Evolutionary conservation across 2,113 vertebrate genomes (phyloP).

Genomic region (Crotalus viridis): DNA sequence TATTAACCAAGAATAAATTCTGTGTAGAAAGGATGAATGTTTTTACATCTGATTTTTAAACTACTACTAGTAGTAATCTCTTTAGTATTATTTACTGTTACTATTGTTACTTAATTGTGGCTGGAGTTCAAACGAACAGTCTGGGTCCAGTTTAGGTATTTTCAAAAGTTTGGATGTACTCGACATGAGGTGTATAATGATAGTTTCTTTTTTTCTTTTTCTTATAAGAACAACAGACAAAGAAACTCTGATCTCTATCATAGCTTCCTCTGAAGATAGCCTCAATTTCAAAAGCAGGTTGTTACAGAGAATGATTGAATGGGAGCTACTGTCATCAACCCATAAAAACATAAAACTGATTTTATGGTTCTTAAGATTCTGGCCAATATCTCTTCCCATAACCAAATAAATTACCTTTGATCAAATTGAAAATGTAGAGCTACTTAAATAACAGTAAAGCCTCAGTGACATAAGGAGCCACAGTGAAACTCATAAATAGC

Average conservation of each 20-base stretch:
- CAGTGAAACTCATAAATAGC: neutral
- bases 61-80: neutral
- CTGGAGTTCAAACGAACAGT: neutral
- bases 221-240: neutral
- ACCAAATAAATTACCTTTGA: neutral
- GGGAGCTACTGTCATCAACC: neutral
- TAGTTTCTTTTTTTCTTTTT: neutral
- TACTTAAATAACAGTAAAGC: neutral
- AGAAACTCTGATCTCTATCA: neutral
- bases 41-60: neutral
- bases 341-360: neutral
- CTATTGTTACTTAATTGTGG: neutral
- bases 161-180: neutral
- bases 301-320: neutral
- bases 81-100: neutral
- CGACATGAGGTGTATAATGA: neutral
- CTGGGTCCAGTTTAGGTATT: neutral
- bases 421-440: neutral
- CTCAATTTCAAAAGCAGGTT: neutral
- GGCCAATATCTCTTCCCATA: neutral
- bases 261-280: neutral
- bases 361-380: neutral
- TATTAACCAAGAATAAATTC: neutral
- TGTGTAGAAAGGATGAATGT: neutral
- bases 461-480: neutral